phyloP scores from a whole-genome alignment of 2,797 vertebrate genomes.

The Zonotrichia albicollis region DNA sequence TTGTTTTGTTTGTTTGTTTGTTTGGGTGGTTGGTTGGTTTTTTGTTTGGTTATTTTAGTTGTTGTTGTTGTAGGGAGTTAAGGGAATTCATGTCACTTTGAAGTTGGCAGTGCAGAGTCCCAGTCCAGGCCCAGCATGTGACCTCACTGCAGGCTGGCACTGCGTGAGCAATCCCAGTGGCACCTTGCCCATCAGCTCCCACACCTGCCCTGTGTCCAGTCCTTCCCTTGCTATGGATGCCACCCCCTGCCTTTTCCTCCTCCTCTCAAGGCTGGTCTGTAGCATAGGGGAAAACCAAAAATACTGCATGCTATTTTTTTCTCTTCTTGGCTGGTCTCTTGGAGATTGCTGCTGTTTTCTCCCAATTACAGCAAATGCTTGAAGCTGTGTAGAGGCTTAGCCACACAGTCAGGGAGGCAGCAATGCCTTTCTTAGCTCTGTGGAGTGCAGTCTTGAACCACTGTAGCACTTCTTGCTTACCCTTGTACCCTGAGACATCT shows the following conservation, averaged over 20 bases:
- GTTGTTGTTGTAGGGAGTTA: not conserved
- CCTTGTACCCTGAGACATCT: not conserved
- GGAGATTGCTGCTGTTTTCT: slow-evolving; percentile 3
- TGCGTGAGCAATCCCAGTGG: fast-evolving
- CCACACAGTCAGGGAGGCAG: not conserved
- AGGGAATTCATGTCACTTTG: not conserved
- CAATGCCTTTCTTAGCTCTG: slow-evolving; percentile 25
- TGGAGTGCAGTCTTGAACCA: slow-evolving; percentile 45
- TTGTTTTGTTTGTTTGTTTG: not conserved
- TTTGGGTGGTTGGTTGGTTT: not conserved
- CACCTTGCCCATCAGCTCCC: not conserved
- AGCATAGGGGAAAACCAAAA: not conserved
- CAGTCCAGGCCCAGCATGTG: not conserved
- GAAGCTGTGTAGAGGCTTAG: not conserved
- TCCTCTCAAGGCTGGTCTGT: not conserved
- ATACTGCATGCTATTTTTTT: not conserved
- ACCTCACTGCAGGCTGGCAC: not conserved
- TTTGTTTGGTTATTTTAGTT: not conserved
- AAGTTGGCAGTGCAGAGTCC: fast-evolving
- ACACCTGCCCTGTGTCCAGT: not conserved
- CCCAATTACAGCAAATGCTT: not conserved
- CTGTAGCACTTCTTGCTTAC: not conserved
- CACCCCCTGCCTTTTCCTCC: not conserved
- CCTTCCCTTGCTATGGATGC: not conserved
- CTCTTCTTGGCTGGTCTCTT: not conserved